Evolutionary conservation across 2,797 vertebrate species (phyloP).

Genomic region (Myioborus miniatus): DNA sequence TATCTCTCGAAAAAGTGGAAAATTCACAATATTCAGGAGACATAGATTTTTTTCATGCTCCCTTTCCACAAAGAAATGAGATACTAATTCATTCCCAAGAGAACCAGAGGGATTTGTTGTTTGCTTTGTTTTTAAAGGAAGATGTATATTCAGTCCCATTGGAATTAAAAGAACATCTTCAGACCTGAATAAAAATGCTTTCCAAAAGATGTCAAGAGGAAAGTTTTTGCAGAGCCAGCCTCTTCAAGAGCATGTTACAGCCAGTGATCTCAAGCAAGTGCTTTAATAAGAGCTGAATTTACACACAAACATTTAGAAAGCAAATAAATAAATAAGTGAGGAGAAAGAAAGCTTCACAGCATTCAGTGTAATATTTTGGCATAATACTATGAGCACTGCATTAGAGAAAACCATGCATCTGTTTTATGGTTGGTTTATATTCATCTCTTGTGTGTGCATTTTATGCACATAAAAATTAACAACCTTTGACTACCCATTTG

Average conservation of each 20-base stretch:
- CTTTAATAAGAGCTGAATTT: slow-evolving; percentile 52
- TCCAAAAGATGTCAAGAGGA: neutral
- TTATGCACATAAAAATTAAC: slow-evolving; percentile 65
- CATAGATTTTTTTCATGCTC: neutral
- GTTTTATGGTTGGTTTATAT: slow-evolving; percentile 51
- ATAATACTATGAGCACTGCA: neutral
- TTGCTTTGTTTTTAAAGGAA: neutral
- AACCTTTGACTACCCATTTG: slow-evolving; percentile 54
- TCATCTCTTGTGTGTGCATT: slow-evolving; percentile 44
- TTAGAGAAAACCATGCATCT: slow-evolving; percentile 29
- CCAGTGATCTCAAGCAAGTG: neutral
- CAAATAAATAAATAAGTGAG: slow-evolving; percentile 24
- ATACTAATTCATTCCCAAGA: neutral
- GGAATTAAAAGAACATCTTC: neutral
- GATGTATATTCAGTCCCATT: neutral
- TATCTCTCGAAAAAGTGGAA: neutral
- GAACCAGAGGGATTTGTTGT: neutral
- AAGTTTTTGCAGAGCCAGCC: neutral
- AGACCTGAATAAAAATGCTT: slow-evolving; percentile 18
- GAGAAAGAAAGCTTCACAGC: neutral
- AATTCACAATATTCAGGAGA: neutral
- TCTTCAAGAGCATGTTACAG: slow-evolving; percentile 9
- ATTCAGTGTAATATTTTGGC: neutral
- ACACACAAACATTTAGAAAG: slow-evolving; percentile 18
- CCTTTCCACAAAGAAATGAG: neutral